These are phyloP conservation scores for Sphaerophoria rueppellii DNA, from an alignment of 2,888 invertebrate species.

Conservation along the genomic window DNA sequence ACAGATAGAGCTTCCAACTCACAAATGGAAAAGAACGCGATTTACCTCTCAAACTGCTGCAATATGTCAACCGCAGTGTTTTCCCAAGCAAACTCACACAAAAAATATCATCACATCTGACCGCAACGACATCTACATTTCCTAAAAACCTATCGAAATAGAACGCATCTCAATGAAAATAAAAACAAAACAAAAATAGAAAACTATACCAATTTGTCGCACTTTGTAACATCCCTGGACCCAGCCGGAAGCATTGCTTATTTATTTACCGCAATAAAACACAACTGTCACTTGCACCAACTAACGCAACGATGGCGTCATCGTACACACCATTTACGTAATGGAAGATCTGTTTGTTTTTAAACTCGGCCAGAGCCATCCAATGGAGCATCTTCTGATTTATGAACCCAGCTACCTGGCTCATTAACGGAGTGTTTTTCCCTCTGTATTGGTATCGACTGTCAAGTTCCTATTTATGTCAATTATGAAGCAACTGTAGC, in stretches of 20 bases:
- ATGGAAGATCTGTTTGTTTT: constrained; percentile 6
- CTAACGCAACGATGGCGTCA: too few relatives aligned
- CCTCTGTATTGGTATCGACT: constrained; percentile 2
- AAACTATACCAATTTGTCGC: constrained; percentile 33
- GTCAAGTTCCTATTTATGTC: constrained; percentile 51
- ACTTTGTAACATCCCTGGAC: neutral
- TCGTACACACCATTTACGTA: too few relatives aligned
- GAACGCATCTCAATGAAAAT: neutral
- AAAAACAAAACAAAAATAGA: constrained; percentile 1
- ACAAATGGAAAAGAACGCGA: neutral
- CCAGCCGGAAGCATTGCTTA: neutral
- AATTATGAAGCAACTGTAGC: constrained; percentile 38
- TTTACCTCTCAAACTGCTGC: constrained; percentile 48
- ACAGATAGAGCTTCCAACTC: too few relatives aligned
- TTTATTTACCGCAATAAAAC: constrained; percentile 58
- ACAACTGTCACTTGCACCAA: constrained; percentile 44
- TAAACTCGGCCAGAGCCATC: constrained; percentile 7
- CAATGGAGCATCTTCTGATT: constrained; percentile 35
- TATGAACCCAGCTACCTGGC: constrained; percentile 27
- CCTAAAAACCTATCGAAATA: constrained; percentile 9
- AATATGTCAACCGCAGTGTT: constrained; percentile 60
- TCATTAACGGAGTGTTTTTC: neutral
- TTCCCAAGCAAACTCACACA: constrained; percentile 20
- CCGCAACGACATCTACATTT: constrained; percentile 59
- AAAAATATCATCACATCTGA: constrained; percentile 46